Evolutionary conservation across 2,888 invertebrate species (phyloP), one percentile per base, ranked within the genome.

Genomic region (Amphipyra tragopoginis): DNA sequence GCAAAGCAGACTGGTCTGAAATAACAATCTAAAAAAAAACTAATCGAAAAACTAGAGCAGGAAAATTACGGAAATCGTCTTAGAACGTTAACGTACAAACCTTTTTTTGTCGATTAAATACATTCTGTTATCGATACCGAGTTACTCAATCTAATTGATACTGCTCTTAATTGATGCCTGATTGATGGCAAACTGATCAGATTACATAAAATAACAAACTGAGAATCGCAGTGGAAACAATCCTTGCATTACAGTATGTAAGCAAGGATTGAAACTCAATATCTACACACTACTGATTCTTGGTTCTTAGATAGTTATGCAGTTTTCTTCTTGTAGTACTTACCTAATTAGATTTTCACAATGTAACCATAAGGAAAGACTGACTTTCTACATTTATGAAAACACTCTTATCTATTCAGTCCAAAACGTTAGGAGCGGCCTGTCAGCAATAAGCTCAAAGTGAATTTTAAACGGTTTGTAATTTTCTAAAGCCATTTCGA

Each of bases 171-270:
- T 75, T 74, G 77, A 26, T 56, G 40, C 49, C 21, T 75, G 78
- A 77, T 76, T 68, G 75, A 63, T 43, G 45, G 53, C 60, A 72
- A 75, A 78, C 72, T 59, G 67, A 65, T 75, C 69, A 43, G 15
- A 64, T 76, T 56, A 67, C 72, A 34, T 6, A 14, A 42, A 70
- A 44, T 45, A 51, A 57, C 50, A 53, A 64, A 14, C 14, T 13
- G 1, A 10, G 29, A 44, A 58, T 15, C 39, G 14, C 15, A 33
- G 26, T 5, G 13, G 15, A 13, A 71, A 14, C 45, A 26, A 34
- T 66, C 8, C 11, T 65, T 45, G 1, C 11, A 4, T n/a, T 44
- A 8, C 7, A 29, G 33, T n/a, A 9, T n/a, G 4, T n/a, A 8
- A 13, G 13, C n/a, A 29, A 29, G 29, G 29, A 29, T 29, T 29